Evolutionary conservation across 2,888 invertebrate species (phyloP), one percentile per base, ranked within the genome.

Genomic region (Nomada hirtipes): DNA sequence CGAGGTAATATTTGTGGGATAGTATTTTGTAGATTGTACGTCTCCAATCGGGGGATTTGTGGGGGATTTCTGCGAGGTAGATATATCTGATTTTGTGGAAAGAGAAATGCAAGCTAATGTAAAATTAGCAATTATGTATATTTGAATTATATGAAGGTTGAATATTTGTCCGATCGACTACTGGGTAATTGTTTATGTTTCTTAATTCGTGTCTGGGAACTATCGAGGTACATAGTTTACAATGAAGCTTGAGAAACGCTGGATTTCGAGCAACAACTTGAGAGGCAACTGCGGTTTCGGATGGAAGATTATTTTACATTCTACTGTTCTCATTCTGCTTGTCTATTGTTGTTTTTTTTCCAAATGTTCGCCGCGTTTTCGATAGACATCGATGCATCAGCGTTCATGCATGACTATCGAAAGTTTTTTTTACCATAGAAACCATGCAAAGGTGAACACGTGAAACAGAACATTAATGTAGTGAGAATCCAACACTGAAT

Each of bases 211-310:
- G 15, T 47, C 47, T 47, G 11, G 15, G 47, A 47, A 15, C 2
- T 47, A 15, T 13, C 15, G 47, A 47, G 11, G 47, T 57, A 44
- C 23, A 36, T 26, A 18, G 29, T 20, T 18, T 20, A 42, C 18
- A 68, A 9, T 29, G 29, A 60, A 67, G 69, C 36, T 84, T 83
- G 83, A 83, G 84, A 83, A 84, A 77, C 84, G 60, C 83, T 84
- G 79, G 73, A 79, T 83, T 79, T 76, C 68, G 55, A 76, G 44
- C 60, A 79, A 68, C 52, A 68, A 53, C 44, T 72, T 69, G 29
- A 71, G 60, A 63, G 23, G 44, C 64, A 69, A 73, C 67, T 26
- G 53, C 4, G 52, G 63, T 71, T 71, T 68, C 74, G 83, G 64
- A 74, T 79, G 79, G 59, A 52, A 83, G 67, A 79, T 76, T 44